Percentiles rank a stretch among this genome's conserved stretches.
phyloP scores from a whole-genome alignment of 2,888 invertebrate genomes.

The Rugalucina vietnamica region DNA sequence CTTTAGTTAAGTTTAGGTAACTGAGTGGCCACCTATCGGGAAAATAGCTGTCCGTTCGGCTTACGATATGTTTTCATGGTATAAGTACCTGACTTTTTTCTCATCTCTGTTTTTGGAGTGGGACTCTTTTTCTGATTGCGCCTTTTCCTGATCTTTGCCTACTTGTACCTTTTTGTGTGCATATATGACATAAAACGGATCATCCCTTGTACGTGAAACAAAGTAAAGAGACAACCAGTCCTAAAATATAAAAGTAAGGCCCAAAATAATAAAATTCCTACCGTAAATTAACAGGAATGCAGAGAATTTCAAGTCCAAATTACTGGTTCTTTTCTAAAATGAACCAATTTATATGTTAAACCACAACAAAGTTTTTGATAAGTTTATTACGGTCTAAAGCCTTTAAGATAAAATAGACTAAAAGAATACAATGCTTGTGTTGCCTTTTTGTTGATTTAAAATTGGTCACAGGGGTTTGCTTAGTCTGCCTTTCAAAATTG shows the following conservation, averaged over 20 bases:
- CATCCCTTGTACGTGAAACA: too few relatives aligned
- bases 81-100: too few relatives aligned
- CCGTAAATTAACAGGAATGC: not conserved
- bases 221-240: not conserved
- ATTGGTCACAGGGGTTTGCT: not conserved
- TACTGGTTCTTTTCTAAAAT: not conserved
- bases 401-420: not conserved
- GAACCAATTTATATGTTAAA: not conserved
- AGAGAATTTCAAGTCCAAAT: not conserved
- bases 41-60: too few relatives aligned
- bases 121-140: too few relatives aligned
- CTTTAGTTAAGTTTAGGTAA: too few relatives aligned
- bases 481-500: slow-evolving; percentile 8
- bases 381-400: not conserved
- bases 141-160: too few relatives aligned
- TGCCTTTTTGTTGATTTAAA: slow-evolving; percentile 8
- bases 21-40: too few relatives aligned
- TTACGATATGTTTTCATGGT: too few relatives aligned
- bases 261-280: not conserved
- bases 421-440: not conserved
- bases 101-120: too few relatives aligned
- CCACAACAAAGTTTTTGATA: not conserved
- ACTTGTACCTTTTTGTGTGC: too few relatives aligned
- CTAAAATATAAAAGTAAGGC: too few relatives aligned
- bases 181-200: too few relatives aligned